Base-by-base conservation (phyloP, 2,888 invertebrate genomes). In the Diplolepis rosae region DNA sequence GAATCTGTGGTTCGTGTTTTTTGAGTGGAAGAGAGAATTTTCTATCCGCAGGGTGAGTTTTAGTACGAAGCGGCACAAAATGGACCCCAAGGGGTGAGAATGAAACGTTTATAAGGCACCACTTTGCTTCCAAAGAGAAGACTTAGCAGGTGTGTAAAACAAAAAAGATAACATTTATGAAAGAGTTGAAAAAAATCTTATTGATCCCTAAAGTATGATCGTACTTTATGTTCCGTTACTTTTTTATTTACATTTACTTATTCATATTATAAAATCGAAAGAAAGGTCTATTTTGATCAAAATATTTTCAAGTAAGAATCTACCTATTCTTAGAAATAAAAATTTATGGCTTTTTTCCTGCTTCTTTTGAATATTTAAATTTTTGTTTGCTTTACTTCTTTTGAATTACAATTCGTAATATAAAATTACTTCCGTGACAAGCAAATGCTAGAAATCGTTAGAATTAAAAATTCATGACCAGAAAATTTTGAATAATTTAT, bases 1-100 rank as follows among this genome's bases (percentile, higher is more conserved):
- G 56, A 56, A 56, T 50, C 13, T 27, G 13, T 11, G 50, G 24
- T 32, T 56, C 22, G 32, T 5, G 28, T 30, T 18, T 11, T 18
- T 35, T 56, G 35, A 56, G 56, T 56, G 56, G 56, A 24, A 35
- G 56, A 32, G 32, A 13, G 56, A 32, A 22, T 15, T 32, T 22
- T 35, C 13, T 22, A 56, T 11, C 56, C 32, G 35, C 13, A 56
- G 32, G 22, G 35, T 32, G 13, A 30, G 35, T 13, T 22, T 56
- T 13, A 35, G 18, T 56, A 22, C 24, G 56, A 56, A 56, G 22
- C 15, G 35, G 24, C 22, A 13, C 22, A 56, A 24, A 56, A 35
- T 56, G 56, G 22, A 32, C 24, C 56, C 56, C 35, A n/a, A 35
- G 35, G 56, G 56, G 35, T 56, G 35, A 56, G 56, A 22, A 22